These are phyloP conservation scores for Bombus breviceps DNA, from an alignment of 1,140 invertebrate genomes.

Conservation along the genomic window DNA sequence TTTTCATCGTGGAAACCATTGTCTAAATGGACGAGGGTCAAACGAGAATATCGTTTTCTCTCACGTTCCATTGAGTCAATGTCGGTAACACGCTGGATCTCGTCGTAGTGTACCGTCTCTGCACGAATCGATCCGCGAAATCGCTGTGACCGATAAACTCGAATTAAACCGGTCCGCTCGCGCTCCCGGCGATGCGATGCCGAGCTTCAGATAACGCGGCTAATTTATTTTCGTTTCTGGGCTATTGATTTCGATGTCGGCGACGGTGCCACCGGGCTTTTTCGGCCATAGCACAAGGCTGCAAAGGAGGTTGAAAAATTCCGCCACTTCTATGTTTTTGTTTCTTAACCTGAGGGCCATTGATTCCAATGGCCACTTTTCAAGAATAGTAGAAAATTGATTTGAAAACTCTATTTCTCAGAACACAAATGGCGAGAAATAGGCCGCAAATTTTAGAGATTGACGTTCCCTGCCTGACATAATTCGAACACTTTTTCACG, in stretches of 20 bases:
- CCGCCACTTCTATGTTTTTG: background rate
- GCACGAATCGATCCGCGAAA: constrained; percentile 15
- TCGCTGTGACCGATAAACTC: constrained; percentile 4
- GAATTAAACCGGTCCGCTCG: constrained; percentile 6
- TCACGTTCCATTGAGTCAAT: background rate
- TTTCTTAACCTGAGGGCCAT: background rate
- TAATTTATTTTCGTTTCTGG: constrained; percentile 29
- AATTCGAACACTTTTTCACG: background rate
- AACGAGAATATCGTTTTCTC: background rate
- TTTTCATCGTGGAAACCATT: background rate
- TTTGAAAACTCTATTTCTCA: background rate
- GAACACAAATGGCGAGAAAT: too few relatives aligned
- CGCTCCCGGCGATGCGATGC: constrained; percentile 3
- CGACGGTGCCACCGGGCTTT: background rate
- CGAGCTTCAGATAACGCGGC: constrained; percentile 5
- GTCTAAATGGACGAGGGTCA: background rate
- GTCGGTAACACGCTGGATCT: too few relatives aligned
- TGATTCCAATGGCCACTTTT: background rate
- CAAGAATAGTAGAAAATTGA: background rate
- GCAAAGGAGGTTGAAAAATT: background rate
- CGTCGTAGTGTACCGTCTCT: too few relatives aligned
- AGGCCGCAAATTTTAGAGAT: background rate
- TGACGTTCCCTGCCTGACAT: background rate
- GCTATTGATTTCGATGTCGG: constrained; percentile 6
- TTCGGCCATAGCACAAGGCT: background rate